Conservation (phyloP, 92 coral and sea anemone species). For the Palythoa grandiflora region DNA sequence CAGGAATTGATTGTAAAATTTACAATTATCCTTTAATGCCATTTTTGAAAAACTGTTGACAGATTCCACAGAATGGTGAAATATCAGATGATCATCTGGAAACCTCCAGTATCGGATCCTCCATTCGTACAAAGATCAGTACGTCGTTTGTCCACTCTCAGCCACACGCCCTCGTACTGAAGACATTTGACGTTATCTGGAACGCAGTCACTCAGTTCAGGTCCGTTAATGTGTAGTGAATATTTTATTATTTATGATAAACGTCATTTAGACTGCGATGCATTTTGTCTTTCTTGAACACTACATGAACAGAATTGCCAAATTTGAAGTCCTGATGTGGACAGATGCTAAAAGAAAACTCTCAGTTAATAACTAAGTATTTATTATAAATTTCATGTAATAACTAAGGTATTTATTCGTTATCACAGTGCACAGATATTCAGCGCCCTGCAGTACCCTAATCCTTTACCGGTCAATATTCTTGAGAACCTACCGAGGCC, state of each 20-base stretch:
- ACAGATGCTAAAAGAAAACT: too few species aligned
- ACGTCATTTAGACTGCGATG: too few species aligned
- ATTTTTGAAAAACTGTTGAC: not conserved
- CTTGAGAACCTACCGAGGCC: conserved; percentile 82
- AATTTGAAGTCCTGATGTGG: not conserved
- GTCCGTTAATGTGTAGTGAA: conserved; percentile 34
- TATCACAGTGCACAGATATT: conserved; percentile 89
- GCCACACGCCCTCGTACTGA: conserved; percentile 78
- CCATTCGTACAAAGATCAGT: conserved; percentile 71
- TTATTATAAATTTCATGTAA: not conserved
- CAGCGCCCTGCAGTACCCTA: conserved; percentile 85
- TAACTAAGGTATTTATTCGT: not conserved
- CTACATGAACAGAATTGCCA: too few species aligned
- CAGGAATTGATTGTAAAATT: too few species aligned
- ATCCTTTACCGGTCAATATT: conserved; percentile 68
- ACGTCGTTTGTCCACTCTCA: conserved; percentile 48
- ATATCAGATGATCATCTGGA: conserved; percentile 53
- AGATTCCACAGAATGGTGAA: conserved; percentile 40
- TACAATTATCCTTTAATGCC: not conserved
- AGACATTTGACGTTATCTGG: conserved; percentile 94
- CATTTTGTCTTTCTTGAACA: too few species aligned
- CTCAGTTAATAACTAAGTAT: too few species aligned
- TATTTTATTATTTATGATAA: too few species aligned
- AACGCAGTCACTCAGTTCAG: conserved; percentile 98
- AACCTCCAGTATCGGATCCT: conserved; percentile 49